These are phyloP conservation scores for Lophura nycthemera DNA, from an alignment of 2,113 vertebrate species.

Conservation along the genomic window DNA sequence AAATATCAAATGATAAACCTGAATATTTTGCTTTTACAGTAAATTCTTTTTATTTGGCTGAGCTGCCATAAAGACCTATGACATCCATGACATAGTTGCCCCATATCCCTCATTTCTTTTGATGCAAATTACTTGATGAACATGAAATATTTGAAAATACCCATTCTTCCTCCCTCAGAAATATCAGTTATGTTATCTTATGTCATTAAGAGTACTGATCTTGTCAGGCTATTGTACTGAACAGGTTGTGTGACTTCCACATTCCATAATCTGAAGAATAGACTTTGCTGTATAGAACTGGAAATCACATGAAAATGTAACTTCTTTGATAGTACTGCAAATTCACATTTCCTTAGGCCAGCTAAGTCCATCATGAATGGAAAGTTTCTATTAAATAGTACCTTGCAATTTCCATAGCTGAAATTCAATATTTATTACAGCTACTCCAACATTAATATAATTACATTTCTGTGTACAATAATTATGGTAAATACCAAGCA, in stretches of 20 bases:
- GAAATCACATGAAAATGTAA: rapidly evolving
- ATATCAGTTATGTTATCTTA: background rate
- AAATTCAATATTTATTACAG: background rate
- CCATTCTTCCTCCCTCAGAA: background rate
- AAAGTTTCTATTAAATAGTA: background rate
- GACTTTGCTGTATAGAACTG: background rate
- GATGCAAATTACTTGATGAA: background rate
- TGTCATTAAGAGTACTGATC: background rate
- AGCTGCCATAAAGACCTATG: background rate
- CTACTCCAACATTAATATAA: background rate
- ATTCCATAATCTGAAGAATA: background rate
- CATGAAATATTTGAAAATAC: background rate
- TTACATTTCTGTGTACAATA: background rate
- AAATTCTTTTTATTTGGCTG: background rate
- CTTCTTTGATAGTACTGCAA: background rate
- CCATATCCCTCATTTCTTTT: background rate
- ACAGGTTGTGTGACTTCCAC: background rate
- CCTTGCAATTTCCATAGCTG: background rate
- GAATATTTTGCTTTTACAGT: background rate
- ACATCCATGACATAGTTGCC: background rate
- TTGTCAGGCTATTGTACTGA: background rate
- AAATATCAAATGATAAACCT: background rate
- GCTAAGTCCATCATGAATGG: background rate
- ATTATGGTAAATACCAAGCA: background rate
- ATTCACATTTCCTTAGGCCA: background rate